Evolutionary conservation across 2,797 vertebrate species (phyloP).

Genomic region (Paratrypauchen microcephalus): DNA sequence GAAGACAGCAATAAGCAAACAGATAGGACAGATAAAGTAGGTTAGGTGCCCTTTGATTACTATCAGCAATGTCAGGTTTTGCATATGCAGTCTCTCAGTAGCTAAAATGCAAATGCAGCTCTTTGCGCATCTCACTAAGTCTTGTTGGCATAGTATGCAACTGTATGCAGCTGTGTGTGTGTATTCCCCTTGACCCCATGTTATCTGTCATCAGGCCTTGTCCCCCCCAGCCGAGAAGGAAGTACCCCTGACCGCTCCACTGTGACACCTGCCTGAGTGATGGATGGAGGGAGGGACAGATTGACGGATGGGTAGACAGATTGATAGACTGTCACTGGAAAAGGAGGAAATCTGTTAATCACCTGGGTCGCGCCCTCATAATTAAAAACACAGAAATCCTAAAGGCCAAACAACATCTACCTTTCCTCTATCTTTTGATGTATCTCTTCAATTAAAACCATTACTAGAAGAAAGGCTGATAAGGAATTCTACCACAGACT

Average conservation of each 20-base stretch:
- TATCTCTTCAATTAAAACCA: constrained; percentile 19
- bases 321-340: constrained; percentile 57
- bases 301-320: constrained; percentile 57
- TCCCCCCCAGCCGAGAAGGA: constrained; percentile 60
- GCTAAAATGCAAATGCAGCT: constrained; percentile 86
- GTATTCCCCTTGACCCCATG: constrained; percentile 65
- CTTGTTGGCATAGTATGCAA: constrained; percentile 49
- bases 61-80: constrained; percentile 84
- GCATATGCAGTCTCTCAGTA: constrained; percentile 84
- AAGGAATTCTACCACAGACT: constrained; percentile 8
- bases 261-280: constrained; percentile 68
- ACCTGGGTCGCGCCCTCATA: constrained; percentile 62
- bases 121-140: constrained; percentile 55
- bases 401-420: constrained; percentile 31
- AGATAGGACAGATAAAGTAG: constrained; percentile 35
- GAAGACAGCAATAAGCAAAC: constrained; percentile 31
- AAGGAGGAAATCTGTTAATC: constrained; percentile 62
- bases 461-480: not conserved
- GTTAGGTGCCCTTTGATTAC: constrained; percentile 82
- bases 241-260: constrained; percentile 59
- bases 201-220: constrained; percentile 71
- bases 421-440: constrained; percentile 25
- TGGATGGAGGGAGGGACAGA: constrained; percentile 55
- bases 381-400: constrained; percentile 53
- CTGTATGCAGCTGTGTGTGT: constrained; percentile 37